Evolutionary conservation across 1,140 invertebrate genomes (phyloP), one percentile per base, ranked within the genome.

Genomic region (Mycetomoellerius zeteki): DNA sequence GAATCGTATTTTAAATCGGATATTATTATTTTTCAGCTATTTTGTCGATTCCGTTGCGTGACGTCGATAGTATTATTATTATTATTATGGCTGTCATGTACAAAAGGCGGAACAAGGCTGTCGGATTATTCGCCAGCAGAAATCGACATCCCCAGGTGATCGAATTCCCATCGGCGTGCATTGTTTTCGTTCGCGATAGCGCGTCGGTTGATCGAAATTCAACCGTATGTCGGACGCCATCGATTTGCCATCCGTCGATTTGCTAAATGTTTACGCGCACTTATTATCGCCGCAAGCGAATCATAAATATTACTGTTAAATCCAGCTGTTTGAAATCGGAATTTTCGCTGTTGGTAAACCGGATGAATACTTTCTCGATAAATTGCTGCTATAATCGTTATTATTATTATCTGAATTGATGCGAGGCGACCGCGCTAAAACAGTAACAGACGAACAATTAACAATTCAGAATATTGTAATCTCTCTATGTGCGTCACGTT

Each of bases 271-370:
- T 84, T 84, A 84, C 37, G 80, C 54, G 69, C 54, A 75, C 69
- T 84, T 84, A 73, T 82, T 82, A 84, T 50, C 69, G 80, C 67
- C 80, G 30, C 14, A 43, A 75, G 80, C 80, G 69, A 75, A 75
- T 84, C 69, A 84, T 84, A 84, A 84, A 84, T 84, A 75, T 75
- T 84, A 30, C 69, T n/a, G 80, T 75, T 73, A 84, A 84, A 84
- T 62, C 69, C 69, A 73, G 54, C 54, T 84, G 56, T 30, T 84
- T 47, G 80, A 47, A 73, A 75, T 75, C 37, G 21, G 69, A 62
- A 43, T 75, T 62, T 37, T 69, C 65, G 77, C 30, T 81, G 24
- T 47, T 73, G 54, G 50, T 73, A 73, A 75, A 62, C n/a, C 56
- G 37, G 69, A 75, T 84, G 69, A 73, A 84, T 84, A 84, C 69